Base-by-base conservation (phyloP, 53 echinoderm and acorn worm species). In the Holothuria scabra region DNA sequence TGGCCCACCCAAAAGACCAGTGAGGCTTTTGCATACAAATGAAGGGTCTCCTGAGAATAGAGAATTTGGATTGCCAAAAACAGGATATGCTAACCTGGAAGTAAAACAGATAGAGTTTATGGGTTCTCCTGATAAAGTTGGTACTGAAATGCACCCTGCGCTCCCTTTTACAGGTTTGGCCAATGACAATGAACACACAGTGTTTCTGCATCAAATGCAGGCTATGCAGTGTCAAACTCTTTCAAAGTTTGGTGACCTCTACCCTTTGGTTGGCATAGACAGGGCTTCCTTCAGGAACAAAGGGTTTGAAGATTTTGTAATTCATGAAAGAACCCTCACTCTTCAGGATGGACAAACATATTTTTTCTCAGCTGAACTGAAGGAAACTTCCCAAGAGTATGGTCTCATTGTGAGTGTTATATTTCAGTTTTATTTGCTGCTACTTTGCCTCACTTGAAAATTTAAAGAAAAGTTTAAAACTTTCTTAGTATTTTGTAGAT, bases 1-100 rank as follows among this genome's bases (percentile, higher is more conserved):
- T 18, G 56, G 23, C 35, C 56, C 88, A 26, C 97, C 97, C 16
- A 97, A 85, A 75, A 84, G 97, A 65, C 97, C 97, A 1, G 97
- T 97, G 12, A 81, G 97, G 58, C 88, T 97, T 65, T 56, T 96
- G 6, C 90, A 86, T 14, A 76, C 88, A 8, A 83, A 82, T 57
- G 86, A 85, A 61, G 83, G 78, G 61, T 56, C 59, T 8, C 30
- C 7, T 24, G 78, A 78, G 29, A 30, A 64, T 14, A 58, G 58
- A 32, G 32, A 78, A 11, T 56, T 33, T 23, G 78, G 78, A 12
- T 34, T 78, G 1, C 78, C 78, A 57, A 78, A 78, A 33, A 78
- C 28, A 4, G 78, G 78, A 21, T 78, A 78, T 3, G 78, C 56
- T 14, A 78, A 78, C 21, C 56, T 78, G 34, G 78, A 78, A 56